These are phyloP conservation scores for Tragelaphus buxtoni DNA, from an alignment of 2,113 vertebrate species.

Conservation along the genomic window DNA sequence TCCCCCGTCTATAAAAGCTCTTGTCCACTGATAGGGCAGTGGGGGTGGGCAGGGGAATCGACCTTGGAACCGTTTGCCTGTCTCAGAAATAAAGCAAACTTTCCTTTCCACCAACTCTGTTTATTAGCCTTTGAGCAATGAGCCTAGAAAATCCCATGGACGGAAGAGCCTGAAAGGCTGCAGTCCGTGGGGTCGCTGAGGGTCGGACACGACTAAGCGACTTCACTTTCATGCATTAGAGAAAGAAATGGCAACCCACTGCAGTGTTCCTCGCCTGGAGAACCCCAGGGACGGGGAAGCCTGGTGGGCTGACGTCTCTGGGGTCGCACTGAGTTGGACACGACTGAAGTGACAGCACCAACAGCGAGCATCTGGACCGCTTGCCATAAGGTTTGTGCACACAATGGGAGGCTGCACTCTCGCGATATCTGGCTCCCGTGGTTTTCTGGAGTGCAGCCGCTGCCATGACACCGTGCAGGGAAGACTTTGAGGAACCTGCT, in stretches of 20 bases:
- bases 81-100: neutral
- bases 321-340: no score
- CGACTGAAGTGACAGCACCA: no score
- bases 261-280: no score
- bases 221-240: no score
- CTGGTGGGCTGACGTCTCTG: no score
- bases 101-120: neutral
- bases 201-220: no score
- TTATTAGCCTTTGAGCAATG: neutral
- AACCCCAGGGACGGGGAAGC: no score
- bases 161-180: no score
- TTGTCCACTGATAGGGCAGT: neutral
- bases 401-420: neutral
- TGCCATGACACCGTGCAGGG: neutral
- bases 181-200: no score
- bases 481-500: neutral
- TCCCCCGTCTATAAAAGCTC: neutral
- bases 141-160: no score
- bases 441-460: neutral
- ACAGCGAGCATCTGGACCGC: neutral
- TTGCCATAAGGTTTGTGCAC: neutral
- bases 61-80: neutral
- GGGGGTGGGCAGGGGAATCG: rapidly evolving
- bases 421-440: neutral
- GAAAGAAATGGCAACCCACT: no score